Percentiles rank a stretch among this genome's conserved stretches.
phyloP scores from a whole-genome alignment of 2,888 invertebrate genomes.

The Beris morrisii region DNA sequence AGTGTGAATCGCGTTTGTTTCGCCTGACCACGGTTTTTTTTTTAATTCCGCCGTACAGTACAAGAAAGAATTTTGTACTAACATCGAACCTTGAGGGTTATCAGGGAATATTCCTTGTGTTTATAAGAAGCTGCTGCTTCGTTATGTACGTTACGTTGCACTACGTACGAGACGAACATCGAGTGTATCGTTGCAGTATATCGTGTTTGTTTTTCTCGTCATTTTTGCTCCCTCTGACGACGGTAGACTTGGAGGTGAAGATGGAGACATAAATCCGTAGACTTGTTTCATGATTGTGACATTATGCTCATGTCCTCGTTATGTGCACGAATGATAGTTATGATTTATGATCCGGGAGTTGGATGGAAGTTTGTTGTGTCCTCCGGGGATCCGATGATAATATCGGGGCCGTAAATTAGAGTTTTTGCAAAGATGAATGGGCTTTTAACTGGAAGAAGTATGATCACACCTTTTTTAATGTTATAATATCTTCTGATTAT shows the following conservation, averaged over 20 bases:
- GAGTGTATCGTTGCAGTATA: background rate
- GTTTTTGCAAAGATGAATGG: no score
- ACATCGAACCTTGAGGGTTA: constrained; percentile 22
- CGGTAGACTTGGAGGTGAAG: constrained; percentile 7
- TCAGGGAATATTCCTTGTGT: constrained; percentile 10
- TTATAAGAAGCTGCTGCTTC: constrained; percentile 11
- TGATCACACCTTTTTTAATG: no score
- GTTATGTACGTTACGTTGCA: constrained; percentile 1
- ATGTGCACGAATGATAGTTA: constrained; percentile 20
- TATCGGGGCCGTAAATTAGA: no score
- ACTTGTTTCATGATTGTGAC: constrained; percentile 27
- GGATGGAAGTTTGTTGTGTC: background rate
- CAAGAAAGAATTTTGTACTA: constrained; percentile 24
- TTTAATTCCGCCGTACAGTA: background rate
- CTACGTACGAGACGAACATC: background rate
- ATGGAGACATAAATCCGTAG: constrained; percentile 28
- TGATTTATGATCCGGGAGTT: constrained; percentile 27
- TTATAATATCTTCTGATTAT: no score
- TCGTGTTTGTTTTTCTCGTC: background rate
- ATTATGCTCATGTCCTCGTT: constrained; percentile 26
- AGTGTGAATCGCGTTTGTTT: no score
- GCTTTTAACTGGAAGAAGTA: no score
- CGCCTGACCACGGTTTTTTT: background rate
- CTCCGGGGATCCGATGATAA: no score
- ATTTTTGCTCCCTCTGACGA: constrained; percentile 24